These are phyloP conservation scores for Tribolium freemani DNA, from an alignment of 2,888 invertebrate genomes.

Conservation along the genomic window DNA sequence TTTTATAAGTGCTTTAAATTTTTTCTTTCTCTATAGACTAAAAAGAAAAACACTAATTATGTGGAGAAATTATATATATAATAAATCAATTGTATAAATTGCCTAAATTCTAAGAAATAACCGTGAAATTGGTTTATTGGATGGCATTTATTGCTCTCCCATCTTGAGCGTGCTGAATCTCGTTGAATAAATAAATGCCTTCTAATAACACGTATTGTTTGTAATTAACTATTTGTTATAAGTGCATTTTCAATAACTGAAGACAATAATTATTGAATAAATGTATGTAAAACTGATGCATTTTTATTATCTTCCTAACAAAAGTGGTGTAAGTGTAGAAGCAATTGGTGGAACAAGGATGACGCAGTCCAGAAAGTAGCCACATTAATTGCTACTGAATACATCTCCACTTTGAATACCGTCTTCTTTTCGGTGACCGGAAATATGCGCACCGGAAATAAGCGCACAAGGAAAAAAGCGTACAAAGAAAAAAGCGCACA, in stretches of 20 bases:
- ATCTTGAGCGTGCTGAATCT: constrained; percentile 27
- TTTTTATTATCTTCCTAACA: too few relatives aligned
- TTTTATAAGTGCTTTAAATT: constrained; percentile 58
- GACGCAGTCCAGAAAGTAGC: too few relatives aligned
- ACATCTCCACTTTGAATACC: too few relatives aligned
- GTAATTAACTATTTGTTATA: constrained; percentile 65
- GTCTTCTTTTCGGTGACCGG: too few relatives aligned
- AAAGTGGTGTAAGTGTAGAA: too few relatives aligned
- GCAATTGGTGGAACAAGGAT: too few relatives aligned
- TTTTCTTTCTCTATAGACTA: constrained; percentile 53
- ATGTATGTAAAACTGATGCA: constrained; percentile 37
- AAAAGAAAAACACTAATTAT: constrained; percentile 30
- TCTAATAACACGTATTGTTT: constrained; percentile 55
- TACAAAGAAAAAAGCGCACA: too few relatives aligned
- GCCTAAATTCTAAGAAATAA: constrained; percentile 46
- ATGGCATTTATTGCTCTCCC: constrained; percentile 42
- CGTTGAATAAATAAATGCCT: constrained; percentile 54
- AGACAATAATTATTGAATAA: constrained; percentile 68
- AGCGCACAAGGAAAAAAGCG: too few relatives aligned
- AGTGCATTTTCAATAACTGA: constrained; percentile 69
- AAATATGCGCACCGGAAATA: too few relatives aligned
- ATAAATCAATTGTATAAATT: constrained; percentile 44
- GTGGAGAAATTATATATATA: constrained; percentile 28
- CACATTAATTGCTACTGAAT: too few relatives aligned
- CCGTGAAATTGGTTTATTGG: constrained; percentile 34